These are phyloP conservation scores for Drosophila ohnishii DNA, from an alignment of 1,140 invertebrate species.

Conservation along the genomic window DNA sequence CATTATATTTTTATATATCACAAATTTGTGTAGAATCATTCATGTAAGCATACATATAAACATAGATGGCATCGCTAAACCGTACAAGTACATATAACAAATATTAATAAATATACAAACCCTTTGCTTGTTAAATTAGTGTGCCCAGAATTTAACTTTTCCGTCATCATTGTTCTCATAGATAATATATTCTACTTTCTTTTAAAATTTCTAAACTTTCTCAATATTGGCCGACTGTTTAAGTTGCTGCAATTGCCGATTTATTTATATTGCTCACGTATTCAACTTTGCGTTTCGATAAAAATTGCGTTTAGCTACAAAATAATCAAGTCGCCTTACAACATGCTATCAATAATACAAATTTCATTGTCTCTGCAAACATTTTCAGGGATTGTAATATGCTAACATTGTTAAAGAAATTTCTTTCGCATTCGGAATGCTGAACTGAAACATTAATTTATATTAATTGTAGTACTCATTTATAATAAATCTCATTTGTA, in stretches of 20 bases:
- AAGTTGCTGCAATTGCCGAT: slow-evolving; percentile 22
- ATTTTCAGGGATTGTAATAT: slow-evolving; percentile 15
- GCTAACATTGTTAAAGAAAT: neutral
- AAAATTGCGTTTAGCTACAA: slow-evolving; percentile 53
- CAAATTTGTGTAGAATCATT: neutral
- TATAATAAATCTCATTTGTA: neutral
- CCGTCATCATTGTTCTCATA: slow-evolving; percentile 84
- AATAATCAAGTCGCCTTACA: slow-evolving; percentile 64
- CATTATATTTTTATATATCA: neutral
- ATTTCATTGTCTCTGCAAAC: slow-evolving; percentile 40
- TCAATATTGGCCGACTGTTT: slow-evolving; percentile 30
- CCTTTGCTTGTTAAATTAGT: slow-evolving; percentile 85
- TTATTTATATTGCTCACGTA: slow-evolving; percentile 42
- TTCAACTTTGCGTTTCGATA: slow-evolving; percentile 37
- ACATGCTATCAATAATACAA: slow-evolving; percentile 76
- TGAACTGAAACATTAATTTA: slow-evolving; percentile 15
- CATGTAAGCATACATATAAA: neutral
- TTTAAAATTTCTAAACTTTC: slow-evolving; percentile 40
- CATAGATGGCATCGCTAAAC: neutral
- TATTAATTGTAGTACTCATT: neutral
- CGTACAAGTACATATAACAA: neutral
- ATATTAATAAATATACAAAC: slow-evolving; percentile 72
- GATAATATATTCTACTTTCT: slow-evolving; percentile 23
- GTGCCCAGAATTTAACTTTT: slow-evolving; percentile 85
- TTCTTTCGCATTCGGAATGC: neutral